Conservation (phyloP, 2,113 vertebrate genomes). For the Aramus guarauna region DNA sequence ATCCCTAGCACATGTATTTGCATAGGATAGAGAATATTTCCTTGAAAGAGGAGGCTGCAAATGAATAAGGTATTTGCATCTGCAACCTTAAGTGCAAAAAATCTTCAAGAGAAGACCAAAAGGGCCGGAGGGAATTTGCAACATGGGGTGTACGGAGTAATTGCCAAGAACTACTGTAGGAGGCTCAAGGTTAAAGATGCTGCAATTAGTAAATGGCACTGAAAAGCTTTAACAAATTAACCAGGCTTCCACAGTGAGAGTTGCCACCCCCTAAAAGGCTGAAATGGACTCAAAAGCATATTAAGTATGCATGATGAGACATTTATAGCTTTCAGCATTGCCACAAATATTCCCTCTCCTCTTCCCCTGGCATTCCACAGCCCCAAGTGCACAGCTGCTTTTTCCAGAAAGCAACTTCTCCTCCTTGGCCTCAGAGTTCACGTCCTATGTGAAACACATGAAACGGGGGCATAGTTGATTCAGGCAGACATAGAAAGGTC, state of each 20-base stretch:
- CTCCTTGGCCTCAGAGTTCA: background rate
- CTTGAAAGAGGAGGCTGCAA: slow-evolving; percentile 20
- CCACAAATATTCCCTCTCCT: slow-evolving; percentile 58
- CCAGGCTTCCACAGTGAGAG: background rate
- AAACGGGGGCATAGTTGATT: background rate
- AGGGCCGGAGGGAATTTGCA: background rate
- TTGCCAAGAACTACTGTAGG: background rate
- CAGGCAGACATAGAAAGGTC: background rate
- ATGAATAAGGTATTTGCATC: slow-evolving; percentile 29
- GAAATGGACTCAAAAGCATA: slow-evolving; percentile 48
- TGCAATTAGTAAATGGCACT: background rate
- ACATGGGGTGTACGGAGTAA: background rate
- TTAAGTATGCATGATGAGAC: slow-evolving; percentile 57
- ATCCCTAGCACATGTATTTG: background rate
- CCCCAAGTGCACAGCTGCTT: slow-evolving; percentile 5
- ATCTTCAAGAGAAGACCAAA: background rate
- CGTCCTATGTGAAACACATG: background rate
- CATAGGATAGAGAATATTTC: background rate
- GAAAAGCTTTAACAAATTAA: slow-evolving; percentile 20
- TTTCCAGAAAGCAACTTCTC: background rate
- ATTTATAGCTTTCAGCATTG: slow-evolving; percentile 55
- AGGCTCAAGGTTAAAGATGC: background rate
- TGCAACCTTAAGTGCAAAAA: slow-evolving; percentile 6
- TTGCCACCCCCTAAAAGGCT: slow-evolving; percentile 26
- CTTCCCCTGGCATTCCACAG: slow-evolving; percentile 38